Evolutionary conservation across 1,140 invertebrate genomes (phyloP).

Genomic region (Aphis gossypii): DNA sequence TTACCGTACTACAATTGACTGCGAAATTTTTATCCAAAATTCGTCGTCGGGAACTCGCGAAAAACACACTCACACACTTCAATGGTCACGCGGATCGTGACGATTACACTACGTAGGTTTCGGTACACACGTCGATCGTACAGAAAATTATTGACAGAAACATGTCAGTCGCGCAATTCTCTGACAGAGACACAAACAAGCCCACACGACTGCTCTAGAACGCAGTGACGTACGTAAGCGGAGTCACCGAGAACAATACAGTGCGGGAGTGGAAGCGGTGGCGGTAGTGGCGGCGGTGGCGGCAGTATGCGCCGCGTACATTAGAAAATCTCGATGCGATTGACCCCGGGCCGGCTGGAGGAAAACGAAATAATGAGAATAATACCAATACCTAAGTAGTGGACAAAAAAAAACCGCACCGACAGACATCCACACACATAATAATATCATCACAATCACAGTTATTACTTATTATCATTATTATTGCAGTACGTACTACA

Average conservation of each 20-base stretch:
- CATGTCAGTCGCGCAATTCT: background rate
- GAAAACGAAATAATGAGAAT: constrained; percentile 9
- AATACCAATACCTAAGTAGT: background rate
- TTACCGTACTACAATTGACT: background rate
- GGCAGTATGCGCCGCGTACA: constrained; percentile 8
- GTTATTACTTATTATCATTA: background rate
- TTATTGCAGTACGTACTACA: background rate
- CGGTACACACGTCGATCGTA: background rate
- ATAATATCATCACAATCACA: background rate
- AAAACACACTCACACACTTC: background rate
- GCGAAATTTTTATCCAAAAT: background rate
- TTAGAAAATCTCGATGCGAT: constrained; percentile 51
- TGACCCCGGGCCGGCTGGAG: constrained; percentile 40
- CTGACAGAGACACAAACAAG: constrained; percentile 4
- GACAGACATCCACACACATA: background rate
- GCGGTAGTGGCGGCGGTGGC: background rate
- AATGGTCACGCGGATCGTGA: background rate
- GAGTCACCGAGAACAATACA: background rate
- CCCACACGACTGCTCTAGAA: background rate
- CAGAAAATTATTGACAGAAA: background rate
- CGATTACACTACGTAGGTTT: background rate
- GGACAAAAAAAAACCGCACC: background rate
- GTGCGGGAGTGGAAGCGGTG: constrained; percentile 10
- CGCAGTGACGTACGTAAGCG: constrained; percentile 35
- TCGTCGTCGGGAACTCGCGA: background rate